Percentiles rank a stretch among this genome's conserved stretches.
These are phyloP conservation scores for Leptinotarsa lineolata DNA, from an alignment of 1,140 invertebrate species.

Conservation along the genomic window DNA sequence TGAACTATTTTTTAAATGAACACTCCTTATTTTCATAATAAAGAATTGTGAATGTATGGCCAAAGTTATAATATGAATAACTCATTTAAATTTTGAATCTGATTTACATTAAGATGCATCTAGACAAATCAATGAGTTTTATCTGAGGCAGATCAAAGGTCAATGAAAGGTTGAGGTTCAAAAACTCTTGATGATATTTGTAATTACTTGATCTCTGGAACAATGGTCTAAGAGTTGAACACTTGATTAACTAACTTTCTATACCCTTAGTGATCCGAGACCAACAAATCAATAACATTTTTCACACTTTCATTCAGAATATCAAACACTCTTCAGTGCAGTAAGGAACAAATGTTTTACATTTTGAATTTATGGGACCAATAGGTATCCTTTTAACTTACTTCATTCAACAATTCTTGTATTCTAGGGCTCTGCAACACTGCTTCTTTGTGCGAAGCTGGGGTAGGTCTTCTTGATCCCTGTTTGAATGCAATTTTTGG, in stretches of 20 bases:
- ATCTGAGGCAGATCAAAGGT: neutral
- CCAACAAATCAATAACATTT: no score
- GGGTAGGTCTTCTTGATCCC: conserved; percentile 31
- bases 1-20: no score
- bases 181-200: neutral
- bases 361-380: conserved; percentile 10
- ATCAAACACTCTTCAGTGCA: conserved; percentile 6
- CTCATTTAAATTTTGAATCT: no score
- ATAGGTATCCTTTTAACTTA: conserved; percentile 29
- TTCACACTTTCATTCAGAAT: no score
- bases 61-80: no score
- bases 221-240: conserved; percentile 10
- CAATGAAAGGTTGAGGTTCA: neutral
- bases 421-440: conserved; percentile 45
- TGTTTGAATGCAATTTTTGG: conserved; percentile 39
- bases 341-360: neutral
- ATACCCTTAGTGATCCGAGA: no score
- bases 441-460: conserved; percentile 41
- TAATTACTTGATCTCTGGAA: neutral
- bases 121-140: neutral
- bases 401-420: conserved; percentile 41
- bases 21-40: no score
- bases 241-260: no score
- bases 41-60: no score
- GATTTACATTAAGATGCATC: no score